phyloP scores from a whole-genome alignment of 2,888 invertebrate species.

The Mythimna vitellina region DNA sequence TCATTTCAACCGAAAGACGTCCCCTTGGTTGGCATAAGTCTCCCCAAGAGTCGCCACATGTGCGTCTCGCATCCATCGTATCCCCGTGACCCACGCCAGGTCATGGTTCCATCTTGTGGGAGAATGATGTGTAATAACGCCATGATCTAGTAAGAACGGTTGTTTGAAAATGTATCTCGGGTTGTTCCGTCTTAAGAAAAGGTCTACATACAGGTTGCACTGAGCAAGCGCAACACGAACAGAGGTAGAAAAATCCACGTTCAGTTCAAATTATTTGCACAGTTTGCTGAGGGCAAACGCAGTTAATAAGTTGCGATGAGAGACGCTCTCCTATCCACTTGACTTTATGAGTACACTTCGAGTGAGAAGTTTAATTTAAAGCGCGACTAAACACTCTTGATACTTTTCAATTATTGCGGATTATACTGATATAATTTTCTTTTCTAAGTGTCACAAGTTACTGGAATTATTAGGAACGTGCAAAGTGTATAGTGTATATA shows the following conservation, averaged over 20 bases:
- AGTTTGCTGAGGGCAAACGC: slow-evolving; percentile 13
- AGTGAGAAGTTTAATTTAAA: slow-evolving; percentile 30
- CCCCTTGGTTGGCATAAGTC: too few species aligned
- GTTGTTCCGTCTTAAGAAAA: background rate
- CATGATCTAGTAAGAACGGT: too few species aligned
- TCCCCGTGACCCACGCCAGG: too few species aligned
- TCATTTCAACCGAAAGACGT: too few species aligned
- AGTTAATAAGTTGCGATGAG: slow-evolving; percentile 44
- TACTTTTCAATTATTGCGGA: slow-evolving; percentile 22
- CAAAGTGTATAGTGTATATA: too few species aligned
- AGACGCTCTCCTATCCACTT: slow-evolving; percentile 23
- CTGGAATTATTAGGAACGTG: background rate
- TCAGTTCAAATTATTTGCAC: slow-evolving; percentile 35
- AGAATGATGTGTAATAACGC: too few species aligned
- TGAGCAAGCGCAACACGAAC: background rate
- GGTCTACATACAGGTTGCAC: background rate
- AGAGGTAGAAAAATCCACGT: background rate
- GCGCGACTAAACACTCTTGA: slow-evolving; percentile 19
- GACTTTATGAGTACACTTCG: slow-evolving; percentile 36
- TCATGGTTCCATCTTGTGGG: too few species aligned
- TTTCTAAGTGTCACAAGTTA: background rate
- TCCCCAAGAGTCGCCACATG: too few species aligned
- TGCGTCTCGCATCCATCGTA: too few species aligned
- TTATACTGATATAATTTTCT: background rate
- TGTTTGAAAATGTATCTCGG: too few species aligned